These are phyloP conservation scores for Chiloscyllium plagiosum DNA, from an alignment of 2,113 vertebrate species.

Conservation along the genomic window DNA sequence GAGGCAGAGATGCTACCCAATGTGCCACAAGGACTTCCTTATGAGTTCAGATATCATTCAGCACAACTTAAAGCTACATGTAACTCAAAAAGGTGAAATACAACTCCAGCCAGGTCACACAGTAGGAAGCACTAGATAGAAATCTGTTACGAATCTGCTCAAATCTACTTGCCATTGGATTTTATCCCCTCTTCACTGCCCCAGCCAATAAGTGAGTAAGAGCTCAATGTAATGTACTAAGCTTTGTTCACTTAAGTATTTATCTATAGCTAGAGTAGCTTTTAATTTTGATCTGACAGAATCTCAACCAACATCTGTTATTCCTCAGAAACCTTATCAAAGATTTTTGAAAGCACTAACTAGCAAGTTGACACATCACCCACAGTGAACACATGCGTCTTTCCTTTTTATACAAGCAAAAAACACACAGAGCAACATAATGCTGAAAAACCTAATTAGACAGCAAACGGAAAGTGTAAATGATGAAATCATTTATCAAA, in stretches of 20 bases:
- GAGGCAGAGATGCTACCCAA: too few species aligned
- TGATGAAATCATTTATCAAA: slow-evolving; percentile 16
- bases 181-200: neutral
- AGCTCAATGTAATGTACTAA: neutral
- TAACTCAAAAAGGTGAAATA: neutral
- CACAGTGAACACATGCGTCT: slow-evolving; percentile 15
- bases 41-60: too few species aligned
- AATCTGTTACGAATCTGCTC: neutral
- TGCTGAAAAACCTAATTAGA: slow-evolving; percentile 23
- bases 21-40: too few species aligned
- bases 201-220: too few species aligned
- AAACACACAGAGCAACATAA: neutral
- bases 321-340: neutral
- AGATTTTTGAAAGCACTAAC: slow-evolving; percentile 18
- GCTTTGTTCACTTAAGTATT: neutral
- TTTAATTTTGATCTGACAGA: neutral
- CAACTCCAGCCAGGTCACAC: neutral
- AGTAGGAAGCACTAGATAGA: neutral
- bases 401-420: neutral
- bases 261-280: neutral
- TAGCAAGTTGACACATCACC: slow-evolving; percentile 11
- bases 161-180: neutral
- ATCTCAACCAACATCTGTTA: neutral
- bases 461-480: slow-evolving; percentile 15
- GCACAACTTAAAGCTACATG: neutral